Evolutionary conservation across 2,797 vertebrate genomes (phyloP), one percentile per base, ranked within the genome.

Genomic region (Rhodeus uyekii): DNA sequence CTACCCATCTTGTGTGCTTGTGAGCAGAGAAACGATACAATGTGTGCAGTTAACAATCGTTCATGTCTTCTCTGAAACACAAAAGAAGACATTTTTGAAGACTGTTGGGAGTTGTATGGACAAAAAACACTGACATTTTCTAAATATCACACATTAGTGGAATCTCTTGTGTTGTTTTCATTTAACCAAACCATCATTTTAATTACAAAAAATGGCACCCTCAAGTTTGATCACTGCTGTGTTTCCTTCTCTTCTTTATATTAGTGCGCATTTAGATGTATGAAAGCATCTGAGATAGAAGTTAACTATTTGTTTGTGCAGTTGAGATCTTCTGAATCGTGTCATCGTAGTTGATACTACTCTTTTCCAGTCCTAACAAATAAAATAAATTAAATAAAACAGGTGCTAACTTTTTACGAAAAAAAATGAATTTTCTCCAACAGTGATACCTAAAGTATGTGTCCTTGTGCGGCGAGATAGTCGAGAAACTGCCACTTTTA

Each of bases 331-430:
- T 58, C 29, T 27, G 24, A 67, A 58, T 76, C 24, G 16, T 42
- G 73, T n/a, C 10, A 5, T 16, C 18, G 7, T 42, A 44, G 48
- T 61, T 53, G 29, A 60, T 76, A 44, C 12, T 55, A 60, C 65
- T 76, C 58, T 84, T 78, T 84, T 81, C 50, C 73, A 82, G 50
- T 68, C 39, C 18, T 61, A 46, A 76, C 38, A 60, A 46, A 16
- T 24, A 4, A 29, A 58, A 58, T 13, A 58, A 58, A 60, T n/a
- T 16, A 16, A 60, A 60, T 16, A 36, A 61, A 60, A 42, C 53
- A 5, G 13, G 9, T 81, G 34, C 46, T 42, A 65, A 74, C 61
- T 80, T 71, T 24, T 71, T 24, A 69, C 1, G 2, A 19, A 48
- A 19, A 19, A 60, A 27, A 77, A 16, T 2, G 38, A 58, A 8